Evolutionary conservation across 2,888 invertebrate species (phyloP).

Genomic region (Tipula vernalis): DNA sequence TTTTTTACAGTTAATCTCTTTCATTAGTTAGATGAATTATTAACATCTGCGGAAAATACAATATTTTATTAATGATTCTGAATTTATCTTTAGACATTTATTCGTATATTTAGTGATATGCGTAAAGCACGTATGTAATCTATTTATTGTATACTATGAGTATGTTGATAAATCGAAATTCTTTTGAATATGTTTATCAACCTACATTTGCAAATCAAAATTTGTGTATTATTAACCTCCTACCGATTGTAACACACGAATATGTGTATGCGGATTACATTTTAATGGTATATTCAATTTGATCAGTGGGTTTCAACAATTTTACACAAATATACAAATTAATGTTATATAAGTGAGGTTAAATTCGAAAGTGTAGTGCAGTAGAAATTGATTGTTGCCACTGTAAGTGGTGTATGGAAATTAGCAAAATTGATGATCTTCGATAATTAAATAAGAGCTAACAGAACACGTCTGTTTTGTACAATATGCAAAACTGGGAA

Average conservation of each 20-base stretch:
- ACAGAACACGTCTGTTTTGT: too few species aligned
- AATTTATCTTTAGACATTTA: background rate
- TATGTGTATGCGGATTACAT: background rate
- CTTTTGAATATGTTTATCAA: background rate
- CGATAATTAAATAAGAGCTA: too few species aligned
- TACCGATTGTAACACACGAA: background rate
- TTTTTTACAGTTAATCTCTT: background rate
- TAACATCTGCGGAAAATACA: background rate
- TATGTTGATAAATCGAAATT: background rate
- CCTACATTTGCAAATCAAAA: background rate
- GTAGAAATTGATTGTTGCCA: too few species aligned
- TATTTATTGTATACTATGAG: background rate
- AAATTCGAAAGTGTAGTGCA: too few species aligned
- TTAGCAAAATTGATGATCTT: too few species aligned
- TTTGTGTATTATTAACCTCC: background rate
- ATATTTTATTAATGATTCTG: background rate
- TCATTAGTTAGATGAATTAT: background rate
- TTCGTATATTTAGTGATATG: background rate
- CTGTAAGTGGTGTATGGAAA: too few species aligned
- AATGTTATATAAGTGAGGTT: too few species aligned
- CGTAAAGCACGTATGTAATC: background rate
- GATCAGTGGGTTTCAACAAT: background rate
- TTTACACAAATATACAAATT: background rate
- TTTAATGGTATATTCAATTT: background rate
- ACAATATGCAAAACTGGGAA: too few species aligned